A percentile compares a stretch with the other conserved stretches of the same genome.
These are phyloP conservation scores for Hystrix brachyura DNA, from an alignment of 2,113 vertebrate species.

Conservation along the genomic window DNA sequence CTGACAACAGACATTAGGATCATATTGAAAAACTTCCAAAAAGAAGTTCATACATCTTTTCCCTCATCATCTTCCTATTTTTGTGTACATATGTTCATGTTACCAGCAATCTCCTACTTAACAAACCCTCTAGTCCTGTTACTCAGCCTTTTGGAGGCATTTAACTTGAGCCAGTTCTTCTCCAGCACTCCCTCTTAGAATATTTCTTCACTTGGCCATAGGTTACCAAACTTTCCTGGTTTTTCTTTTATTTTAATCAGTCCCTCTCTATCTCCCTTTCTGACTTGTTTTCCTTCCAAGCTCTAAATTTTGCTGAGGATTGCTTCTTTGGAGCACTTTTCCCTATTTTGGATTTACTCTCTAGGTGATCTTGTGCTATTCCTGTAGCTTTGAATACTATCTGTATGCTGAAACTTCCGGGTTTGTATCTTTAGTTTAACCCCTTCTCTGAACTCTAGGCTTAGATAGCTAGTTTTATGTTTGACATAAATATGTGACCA, in stretches of 20 bases:
- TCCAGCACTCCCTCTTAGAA: neutral
- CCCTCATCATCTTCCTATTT: neutral
- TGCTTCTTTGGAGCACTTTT: neutral
- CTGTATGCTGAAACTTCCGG: neutral
- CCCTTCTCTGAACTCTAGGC: conserved; percentile 20
- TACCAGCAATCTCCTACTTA: neutral
- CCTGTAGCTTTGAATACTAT: neutral
- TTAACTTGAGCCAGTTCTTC: neutral
- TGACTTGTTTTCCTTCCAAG: neutral
- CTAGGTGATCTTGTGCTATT: neutral
- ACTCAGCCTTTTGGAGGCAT: neutral
- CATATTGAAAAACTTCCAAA: neutral
- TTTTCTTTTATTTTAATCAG: neutral
- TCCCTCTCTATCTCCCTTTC: neutral
- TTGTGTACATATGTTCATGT: neutral
- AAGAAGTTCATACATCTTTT: neutral
- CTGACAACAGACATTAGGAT: neutral
- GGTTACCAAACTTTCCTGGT: neutral
- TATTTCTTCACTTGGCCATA: neutral
- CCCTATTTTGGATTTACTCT: neutral
- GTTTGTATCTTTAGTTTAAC: neutral
- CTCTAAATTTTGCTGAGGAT: conserved; percentile 19
- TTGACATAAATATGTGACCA: neutral
- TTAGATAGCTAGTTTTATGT: neutral
- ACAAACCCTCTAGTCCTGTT: neutral